Percentiles rank a stretch among this genome's conserved stretches.
phyloP scores from a whole-genome alignment of 92 coral and sea anemone genomes.

The Porites cylindrica region DNA sequence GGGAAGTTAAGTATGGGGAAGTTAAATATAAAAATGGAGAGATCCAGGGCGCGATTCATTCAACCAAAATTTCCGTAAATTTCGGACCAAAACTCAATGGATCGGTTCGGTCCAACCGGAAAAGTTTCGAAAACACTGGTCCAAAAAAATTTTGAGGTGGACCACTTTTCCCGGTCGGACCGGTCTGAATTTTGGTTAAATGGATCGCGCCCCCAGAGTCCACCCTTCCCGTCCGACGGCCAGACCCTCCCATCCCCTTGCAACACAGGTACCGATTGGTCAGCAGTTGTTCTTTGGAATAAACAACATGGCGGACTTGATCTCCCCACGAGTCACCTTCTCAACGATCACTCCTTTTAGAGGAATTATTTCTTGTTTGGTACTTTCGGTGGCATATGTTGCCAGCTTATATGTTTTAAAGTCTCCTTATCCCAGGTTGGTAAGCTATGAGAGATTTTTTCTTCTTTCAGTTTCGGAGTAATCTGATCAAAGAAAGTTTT shows the following conservation, averaged over 20 bases:
- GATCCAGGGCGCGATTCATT: too few relatives aligned
- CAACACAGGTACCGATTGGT: not conserved
- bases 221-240: too few relatives aligned
- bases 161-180: too few relatives aligned
- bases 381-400: constrained; percentile 89
- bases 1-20: too few relatives aligned
- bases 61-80: too few relatives aligned
- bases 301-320: constrained; percentile 80
- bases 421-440: constrained; percentile 93
- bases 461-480: not conserved
- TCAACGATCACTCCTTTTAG: constrained; percentile 77
- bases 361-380: constrained; percentile 85
- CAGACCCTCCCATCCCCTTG: constrained; percentile 13
- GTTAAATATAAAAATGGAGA: too few relatives aligned
- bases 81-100: too few relatives aligned
- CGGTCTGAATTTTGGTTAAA: too few relatives aligned
- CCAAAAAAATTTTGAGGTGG: too few relatives aligned
- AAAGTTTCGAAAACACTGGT: too few relatives aligned
- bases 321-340: constrained; percentile 78
- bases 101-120: too few relatives aligned
- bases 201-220: too few relatives aligned
- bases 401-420: constrained; percentile 89
- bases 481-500: not conserved
- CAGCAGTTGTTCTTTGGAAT: constrained; percentile 48
- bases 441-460: not conserved